phyloP scores from a whole-genome alignment of 1,140 invertebrate species.

The Drosophila gunungcola region DNA sequence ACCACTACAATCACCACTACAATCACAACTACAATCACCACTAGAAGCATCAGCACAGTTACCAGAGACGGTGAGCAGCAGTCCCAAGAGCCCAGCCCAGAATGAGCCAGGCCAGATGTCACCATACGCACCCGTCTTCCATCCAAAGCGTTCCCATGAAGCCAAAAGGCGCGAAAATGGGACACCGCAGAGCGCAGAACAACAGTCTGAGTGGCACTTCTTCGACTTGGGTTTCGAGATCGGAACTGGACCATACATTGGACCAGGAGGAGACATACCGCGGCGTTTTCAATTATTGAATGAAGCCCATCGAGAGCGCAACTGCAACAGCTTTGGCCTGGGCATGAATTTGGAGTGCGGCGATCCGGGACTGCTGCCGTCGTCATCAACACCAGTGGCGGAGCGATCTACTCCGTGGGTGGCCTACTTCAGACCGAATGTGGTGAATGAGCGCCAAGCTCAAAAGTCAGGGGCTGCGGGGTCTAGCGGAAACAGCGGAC shows the following conservation, averaged over 20 bases:
- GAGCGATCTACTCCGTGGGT: too few relatives aligned
- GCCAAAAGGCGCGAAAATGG: not conserved
- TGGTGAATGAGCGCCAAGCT: too few relatives aligned
- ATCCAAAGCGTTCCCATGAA: not conserved
- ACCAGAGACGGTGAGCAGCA: not conserved
- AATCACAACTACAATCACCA: too few relatives aligned
- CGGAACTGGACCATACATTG: slow-evolving; percentile 4
- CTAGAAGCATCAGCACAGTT: too few relatives aligned
- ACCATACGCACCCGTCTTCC: not conserved
- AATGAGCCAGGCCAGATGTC: not conserved
- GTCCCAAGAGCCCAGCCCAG: not conserved
- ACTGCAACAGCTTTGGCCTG: slow-evolving; percentile 32
- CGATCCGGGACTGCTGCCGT: too few relatives aligned
- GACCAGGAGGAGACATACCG: slow-evolving; percentile 23
- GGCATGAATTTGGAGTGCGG: slow-evolving; percentile 10
- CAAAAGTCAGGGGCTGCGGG: too few relatives aligned
- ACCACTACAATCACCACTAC: not conserved
- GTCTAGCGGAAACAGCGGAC: too few relatives aligned
- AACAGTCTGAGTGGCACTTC: not conserved
- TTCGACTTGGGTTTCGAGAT: not conserved
- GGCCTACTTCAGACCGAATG: too few relatives aligned
- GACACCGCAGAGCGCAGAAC: not conserved
- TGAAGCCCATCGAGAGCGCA: not conserved
- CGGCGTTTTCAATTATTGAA: slow-evolving; percentile 3
- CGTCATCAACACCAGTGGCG: too few relatives aligned